These are phyloP conservation scores for Margarornis squamiger DNA, from an alignment of 2,797 vertebrate genomes.

Conservation along the genomic window DNA sequence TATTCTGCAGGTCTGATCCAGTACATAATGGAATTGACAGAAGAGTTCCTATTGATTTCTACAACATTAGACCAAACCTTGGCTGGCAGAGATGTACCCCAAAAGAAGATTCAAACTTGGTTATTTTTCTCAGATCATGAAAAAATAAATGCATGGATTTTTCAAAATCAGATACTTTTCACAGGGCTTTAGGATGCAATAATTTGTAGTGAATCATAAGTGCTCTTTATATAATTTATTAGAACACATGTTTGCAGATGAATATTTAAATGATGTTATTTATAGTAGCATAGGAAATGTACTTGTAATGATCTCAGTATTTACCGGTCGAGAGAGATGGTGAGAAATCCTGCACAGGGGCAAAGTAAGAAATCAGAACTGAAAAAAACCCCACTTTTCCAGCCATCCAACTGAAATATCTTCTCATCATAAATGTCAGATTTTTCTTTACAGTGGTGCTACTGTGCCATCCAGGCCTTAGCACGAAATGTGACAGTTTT, in stretches of 20 bases:
- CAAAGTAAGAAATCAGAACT: not conserved
- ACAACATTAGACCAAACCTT: not conserved
- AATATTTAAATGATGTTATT: conserved; percentile 30
- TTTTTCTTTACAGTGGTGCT: not conserved
- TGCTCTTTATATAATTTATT: conserved; percentile 9
- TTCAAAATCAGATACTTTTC: not conserved
- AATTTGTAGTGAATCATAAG: not conserved
- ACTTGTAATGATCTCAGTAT: not conserved
- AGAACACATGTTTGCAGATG: not conserved
- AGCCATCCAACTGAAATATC: not conserved
- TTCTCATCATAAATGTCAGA: not conserved
- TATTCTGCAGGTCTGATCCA: conserved; percentile 24
- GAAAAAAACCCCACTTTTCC: not conserved
- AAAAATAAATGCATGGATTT: not conserved
- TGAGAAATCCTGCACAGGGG: not conserved
- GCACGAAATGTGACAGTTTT: not conserved
- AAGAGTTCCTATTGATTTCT: conserved; percentile 25
- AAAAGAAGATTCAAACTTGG: not conserved
- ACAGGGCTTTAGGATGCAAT: not conserved
- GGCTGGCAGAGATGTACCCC: not conserved
- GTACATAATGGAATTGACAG: conserved; percentile 20
- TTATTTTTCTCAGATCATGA: not conserved
- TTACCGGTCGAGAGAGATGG: not conserved
- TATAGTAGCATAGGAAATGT: conserved; percentile 5
- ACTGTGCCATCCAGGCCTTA: not conserved